Base-by-base conservation (phyloP, 2,113 vertebrate species). In the Stegostoma tigrinum region DNA sequence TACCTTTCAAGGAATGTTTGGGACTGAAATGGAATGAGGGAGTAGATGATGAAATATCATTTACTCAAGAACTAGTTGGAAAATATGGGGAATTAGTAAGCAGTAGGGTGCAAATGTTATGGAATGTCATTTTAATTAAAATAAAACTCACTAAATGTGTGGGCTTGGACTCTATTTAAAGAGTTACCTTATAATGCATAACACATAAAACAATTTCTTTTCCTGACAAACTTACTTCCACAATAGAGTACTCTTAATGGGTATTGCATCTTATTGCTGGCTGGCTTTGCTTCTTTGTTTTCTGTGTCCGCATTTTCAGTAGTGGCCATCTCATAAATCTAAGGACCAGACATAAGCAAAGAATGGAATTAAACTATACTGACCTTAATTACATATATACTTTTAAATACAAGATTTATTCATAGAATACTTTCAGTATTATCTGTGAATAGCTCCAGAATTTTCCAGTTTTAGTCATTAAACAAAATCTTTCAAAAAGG, bases 231-330 rank as follows among this genome's bases (percentile, higher is more conserved):
- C 97, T 96, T 98, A 98, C 99, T 98, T 99, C 99, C 99, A 5
- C 99, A 99, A 97, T 99, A 99, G 94, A 99, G 99, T 2, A 99
- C 99, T 96, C 98, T 98, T 66, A 98, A 97, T 0, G 99, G 99
- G 96, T 98, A 98, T 78, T 97, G 98, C 21, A 97, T 97, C 96
- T 99, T 98, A 0, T 97, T 96, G 67, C 98, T 98, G 1, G 97
- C 95, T 96, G 97, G 96, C 27, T 97, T 97, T 96, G 97, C 97
- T 6, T 99, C 98, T 98, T 96, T 98, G 97, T 97, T 98, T 90
- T 99, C 96, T 6, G 97, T 97, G 52, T 98, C 98, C 96, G 98
- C 97, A 66, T 97, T 97, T 96, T 99, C 99, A 95, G 98, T 98
- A 97, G 98, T 97, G 96, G 99, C 98, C 97, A 97, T 98, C 96